A percentile compares a stretch with the other conserved stretches of the same genome.
phyloP scores from a whole-genome alignment of 2,797 vertebrate genomes.

The Brachyrhaphis roseni region DNA sequence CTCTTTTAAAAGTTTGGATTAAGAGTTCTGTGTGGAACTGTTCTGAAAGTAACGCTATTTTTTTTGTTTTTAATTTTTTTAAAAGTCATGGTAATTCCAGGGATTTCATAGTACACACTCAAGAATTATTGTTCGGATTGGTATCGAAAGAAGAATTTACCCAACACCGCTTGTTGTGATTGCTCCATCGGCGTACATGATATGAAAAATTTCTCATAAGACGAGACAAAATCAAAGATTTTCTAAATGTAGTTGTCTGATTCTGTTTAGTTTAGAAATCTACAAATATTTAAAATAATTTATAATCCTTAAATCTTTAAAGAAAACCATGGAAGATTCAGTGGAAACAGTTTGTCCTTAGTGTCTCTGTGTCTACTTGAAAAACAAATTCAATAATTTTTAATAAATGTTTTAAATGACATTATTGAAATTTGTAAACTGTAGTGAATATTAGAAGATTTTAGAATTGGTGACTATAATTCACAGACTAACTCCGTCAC shows the following conservation, averaged over 20 bases:
- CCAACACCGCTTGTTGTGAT: background rate
- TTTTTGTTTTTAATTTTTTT: background rate
- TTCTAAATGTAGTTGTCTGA: background rate
- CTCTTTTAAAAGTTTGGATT: background rate
- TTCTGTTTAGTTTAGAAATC: background rate
- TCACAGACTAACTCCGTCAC: background rate
- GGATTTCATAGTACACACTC: background rate
- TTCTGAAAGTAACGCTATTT: background rate
- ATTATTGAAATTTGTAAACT: background rate
- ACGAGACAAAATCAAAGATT: background rate
- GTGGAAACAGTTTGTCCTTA: background rate
- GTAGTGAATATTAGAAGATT: background rate
- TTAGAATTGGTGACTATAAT: background rate
- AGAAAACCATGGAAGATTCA: no score
- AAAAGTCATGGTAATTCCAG: background rate
- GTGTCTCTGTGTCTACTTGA: background rate
- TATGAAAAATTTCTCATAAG: background rate
- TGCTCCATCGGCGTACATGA: background rate
- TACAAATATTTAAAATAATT: background rate
- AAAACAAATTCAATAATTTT: background rate
- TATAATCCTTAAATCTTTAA: background rate
- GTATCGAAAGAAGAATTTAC: background rate
- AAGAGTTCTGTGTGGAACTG: background rate
- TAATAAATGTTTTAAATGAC: background rate
- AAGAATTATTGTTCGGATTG: no score